These are phyloP conservation scores for Anguilla anguilla DNA, from an alignment of 2,797 vertebrate genomes.

Conservation along the genomic window DNA sequence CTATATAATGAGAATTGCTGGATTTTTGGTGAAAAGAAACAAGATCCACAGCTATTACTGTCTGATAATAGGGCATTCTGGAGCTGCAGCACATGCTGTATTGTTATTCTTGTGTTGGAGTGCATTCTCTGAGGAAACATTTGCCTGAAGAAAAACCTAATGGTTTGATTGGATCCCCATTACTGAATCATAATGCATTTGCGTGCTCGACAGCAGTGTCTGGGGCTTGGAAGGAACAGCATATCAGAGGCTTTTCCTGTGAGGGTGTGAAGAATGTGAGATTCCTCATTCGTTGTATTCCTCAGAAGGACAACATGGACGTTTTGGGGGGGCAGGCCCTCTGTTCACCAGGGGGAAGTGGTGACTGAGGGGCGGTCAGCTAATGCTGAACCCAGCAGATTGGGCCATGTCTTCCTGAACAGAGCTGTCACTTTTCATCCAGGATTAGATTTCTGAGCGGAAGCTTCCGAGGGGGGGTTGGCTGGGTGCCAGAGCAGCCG, in stretches of 20 bases:
- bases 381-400: not conserved
- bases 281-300: not conserved
- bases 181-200: not conserved
- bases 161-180: not conserved
- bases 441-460: not conserved
- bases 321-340: not conserved
- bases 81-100: not conserved
- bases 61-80: not conserved
- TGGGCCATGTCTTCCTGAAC: not conserved
- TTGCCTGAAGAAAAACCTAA: conserved; percentile 7
- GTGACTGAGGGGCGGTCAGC: not conserved
- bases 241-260: not conserved
- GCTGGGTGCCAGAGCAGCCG: not conserved
- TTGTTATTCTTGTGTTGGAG: not conserved
- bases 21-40: not conserved
- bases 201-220: not conserved
- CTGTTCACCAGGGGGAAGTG: not conserved
- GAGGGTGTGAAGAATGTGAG: not conserved
- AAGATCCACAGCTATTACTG: not conserved
- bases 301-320: not conserved
- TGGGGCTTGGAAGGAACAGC: not conserved
- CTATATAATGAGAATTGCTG: not conserved
- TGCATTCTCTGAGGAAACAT: conserved; percentile 1
- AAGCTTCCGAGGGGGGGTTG: not conserved
- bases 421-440: not conserved